Evolutionary conservation across 2,113 vertebrate species (phyloP).

Genomic region (Centropristis striata): DNA sequence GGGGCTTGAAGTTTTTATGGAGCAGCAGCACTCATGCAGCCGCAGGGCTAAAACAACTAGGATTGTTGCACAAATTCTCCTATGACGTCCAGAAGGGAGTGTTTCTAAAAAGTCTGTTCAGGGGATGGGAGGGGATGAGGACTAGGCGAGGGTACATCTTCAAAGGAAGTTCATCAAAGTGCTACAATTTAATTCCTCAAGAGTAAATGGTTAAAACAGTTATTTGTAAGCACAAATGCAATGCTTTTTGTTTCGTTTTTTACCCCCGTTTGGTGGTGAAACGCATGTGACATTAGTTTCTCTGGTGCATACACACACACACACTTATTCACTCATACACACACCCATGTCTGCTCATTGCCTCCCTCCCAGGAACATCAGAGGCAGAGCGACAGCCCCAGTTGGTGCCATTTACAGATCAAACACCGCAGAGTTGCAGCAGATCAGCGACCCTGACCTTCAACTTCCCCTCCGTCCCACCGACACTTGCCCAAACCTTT

Average conservation of each 20-base stretch:
- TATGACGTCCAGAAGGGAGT: conserved; percentile 65
- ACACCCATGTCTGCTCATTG: conserved; percentile 50
- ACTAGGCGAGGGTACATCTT: conserved; percentile 62
- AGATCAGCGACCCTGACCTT: conserved; percentile 75
- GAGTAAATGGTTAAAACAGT: conserved; percentile 68
- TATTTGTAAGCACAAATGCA: conserved; percentile 66
- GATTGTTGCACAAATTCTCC: conserved; percentile 70
- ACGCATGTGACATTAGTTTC: conserved; percentile 30
- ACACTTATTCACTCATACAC: conserved; percentile 19
- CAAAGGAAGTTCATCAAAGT: conserved; percentile 77
- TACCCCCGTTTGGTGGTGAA: conserved; percentile 13
- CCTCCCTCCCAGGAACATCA: conserved; percentile 65
- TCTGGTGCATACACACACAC: conserved; percentile 17
- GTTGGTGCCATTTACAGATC: conserved; percentile 76
- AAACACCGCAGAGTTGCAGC: conserved; percentile 72
- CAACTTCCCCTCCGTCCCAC: conserved; percentile 56
- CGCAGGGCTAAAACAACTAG: conserved; percentile 65
- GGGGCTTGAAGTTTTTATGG: conserved; percentile 67
- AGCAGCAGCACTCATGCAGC: conserved; percentile 61
- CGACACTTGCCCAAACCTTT: conserved; percentile 59
- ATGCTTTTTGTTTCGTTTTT: conserved; percentile 32
- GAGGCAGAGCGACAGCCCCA: conserved; percentile 50
- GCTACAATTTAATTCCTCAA: conserved; percentile 68
- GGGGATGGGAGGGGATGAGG: conserved; percentile 47
- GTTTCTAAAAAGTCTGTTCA: conserved; percentile 69